Evolutionary conservation across 2,797 vertebrate genomes (phyloP).

Genomic region (Aldrovandia affinis): DNA sequence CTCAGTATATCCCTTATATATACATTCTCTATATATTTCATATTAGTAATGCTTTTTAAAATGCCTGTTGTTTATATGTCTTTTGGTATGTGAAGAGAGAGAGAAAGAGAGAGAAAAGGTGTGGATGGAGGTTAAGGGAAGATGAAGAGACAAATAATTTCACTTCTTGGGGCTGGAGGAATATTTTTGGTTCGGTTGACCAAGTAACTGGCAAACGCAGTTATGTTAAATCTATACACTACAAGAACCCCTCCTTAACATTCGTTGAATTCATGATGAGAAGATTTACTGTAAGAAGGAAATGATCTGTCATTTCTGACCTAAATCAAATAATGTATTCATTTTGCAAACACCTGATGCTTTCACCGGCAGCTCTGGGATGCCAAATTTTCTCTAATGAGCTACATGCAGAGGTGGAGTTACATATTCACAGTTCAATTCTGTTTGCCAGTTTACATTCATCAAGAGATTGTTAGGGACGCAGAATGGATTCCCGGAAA

Average conservation of each 20-base stretch:
- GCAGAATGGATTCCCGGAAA: background rate
- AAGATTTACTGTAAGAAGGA: too few species aligned
- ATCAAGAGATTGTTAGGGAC: background rate
- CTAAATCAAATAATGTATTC: too few species aligned
- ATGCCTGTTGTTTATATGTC: too few species aligned
- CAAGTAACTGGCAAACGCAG: background rate
- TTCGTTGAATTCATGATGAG: too few species aligned
- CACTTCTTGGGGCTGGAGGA: background rate
- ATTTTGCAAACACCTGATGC: background rate
- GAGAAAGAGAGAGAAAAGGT: background rate
- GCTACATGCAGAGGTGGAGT: background rate
- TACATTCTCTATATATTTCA: too few species aligned
- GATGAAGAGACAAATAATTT: background rate
- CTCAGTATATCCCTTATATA: too few species aligned
- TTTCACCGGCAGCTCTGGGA: background rate
- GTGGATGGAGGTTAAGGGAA: background rate
- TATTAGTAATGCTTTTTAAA: too few species aligned
- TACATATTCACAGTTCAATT: conserved; percentile 1
- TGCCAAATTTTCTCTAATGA: background rate
- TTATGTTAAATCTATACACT: background rate
- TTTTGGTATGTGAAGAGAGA: too few species aligned
- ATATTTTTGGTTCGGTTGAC: background rate
- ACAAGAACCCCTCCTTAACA: too few species aligned
- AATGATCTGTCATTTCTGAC: too few species aligned
- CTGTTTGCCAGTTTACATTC: background rate